Percentiles rank a stretch among this genome's conserved stretches.
Conservation (phyloP, 2,113 vertebrate species). For the Sardina pilchardus region DNA sequence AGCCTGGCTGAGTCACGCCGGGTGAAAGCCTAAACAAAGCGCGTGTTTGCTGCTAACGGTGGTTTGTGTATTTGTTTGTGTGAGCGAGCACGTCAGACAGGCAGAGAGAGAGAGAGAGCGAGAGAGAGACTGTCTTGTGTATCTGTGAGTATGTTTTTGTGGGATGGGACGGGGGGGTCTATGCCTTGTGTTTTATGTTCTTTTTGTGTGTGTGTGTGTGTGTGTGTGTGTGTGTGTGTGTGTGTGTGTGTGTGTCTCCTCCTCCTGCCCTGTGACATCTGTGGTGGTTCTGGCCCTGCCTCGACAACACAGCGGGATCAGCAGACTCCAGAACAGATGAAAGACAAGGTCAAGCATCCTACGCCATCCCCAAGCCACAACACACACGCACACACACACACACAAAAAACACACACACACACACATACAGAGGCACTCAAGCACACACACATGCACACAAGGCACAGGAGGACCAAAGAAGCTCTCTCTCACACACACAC, state of each 20-base stretch:
- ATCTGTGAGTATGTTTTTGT: background rate
- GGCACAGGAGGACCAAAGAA: background rate
- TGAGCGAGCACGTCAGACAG: background rate
- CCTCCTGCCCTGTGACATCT: constrained; percentile 61
- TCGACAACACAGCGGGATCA: constrained; percentile 54
- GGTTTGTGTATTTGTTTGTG: constrained; percentile 5
- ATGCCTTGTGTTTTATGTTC: constrained; percentile 31
- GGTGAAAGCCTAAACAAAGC: constrained; percentile 56
- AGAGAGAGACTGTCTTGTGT: background rate
- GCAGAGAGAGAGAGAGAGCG: background rate
- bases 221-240: constrained; percentile 22
- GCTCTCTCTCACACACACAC: constrained; percentile 18
- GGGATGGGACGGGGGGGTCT: background rate
- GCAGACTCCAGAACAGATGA: constrained; percentile 64
- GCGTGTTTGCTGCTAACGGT: constrained; percentile 13
- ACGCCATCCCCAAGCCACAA: background rate
- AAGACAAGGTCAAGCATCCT: constrained; percentile 61
- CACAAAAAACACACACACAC: constrained; percentile 1
- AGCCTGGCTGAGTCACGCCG: constrained; percentile 50
- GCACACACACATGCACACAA: constrained; percentile 35
- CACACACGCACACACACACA: constrained; percentile 30
- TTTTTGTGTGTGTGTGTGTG: constrained; percentile 32
- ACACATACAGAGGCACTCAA: constrained; percentile 29
- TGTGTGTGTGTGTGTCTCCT: constrained; percentile 40
- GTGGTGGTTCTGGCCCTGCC: constrained; percentile 60